phyloP scores from a whole-genome alignment of 2,113 vertebrate genomes.

The Cheirogaleus medius region DNA sequence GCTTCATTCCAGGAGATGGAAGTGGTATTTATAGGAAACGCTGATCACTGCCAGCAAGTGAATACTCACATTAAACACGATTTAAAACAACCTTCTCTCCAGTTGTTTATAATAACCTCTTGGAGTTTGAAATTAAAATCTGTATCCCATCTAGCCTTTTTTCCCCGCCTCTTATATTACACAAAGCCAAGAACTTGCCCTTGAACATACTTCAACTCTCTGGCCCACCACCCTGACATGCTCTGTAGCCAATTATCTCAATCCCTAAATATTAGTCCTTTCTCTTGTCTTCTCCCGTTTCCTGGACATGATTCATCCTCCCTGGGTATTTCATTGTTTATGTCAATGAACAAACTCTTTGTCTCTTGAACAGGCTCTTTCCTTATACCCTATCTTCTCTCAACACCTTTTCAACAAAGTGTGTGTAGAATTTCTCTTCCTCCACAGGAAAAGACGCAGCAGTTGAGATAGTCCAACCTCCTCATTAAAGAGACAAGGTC shows the following conservation, averaged over 20 bases:
- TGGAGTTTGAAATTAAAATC: slow-evolving; percentile 75
- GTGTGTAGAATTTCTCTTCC: slow-evolving; percentile 25
- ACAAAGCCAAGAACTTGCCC: slow-evolving; percentile 73
- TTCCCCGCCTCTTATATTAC: slow-evolving; percentile 40
- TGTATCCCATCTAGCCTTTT: slow-evolving; percentile 64
- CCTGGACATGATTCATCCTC: slow-evolving; percentile 70
- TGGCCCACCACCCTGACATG: slow-evolving; percentile 59
- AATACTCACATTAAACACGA: slow-evolving; percentile 66
- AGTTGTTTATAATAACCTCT: slow-evolving; percentile 78
- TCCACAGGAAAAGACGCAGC: neutral
- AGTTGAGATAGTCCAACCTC: neutral
- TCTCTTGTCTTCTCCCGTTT: slow-evolving; percentile 70
- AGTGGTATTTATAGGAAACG: slow-evolving; percentile 72
- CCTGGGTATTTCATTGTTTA: slow-evolving; percentile 49
- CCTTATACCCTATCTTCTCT: neutral
- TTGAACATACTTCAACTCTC: slow-evolving; percentile 65
- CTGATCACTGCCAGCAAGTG: slow-evolving; percentile 62
- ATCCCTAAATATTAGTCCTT: slow-evolving; percentile 66
- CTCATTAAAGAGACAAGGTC: neutral
- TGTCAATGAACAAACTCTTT: slow-evolving; percentile 43
- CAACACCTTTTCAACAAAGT: slow-evolving; percentile 25
- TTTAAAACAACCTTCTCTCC: slow-evolving; percentile 70
- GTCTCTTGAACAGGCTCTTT: slow-evolving; percentile 16
- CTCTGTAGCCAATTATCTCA: slow-evolving; percentile 74
- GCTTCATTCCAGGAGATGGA: slow-evolving; percentile 41